phyloP scores from a whole-genome alignment of 2,797 vertebrate genomes.

The Dermochelys coriacea region DNA sequence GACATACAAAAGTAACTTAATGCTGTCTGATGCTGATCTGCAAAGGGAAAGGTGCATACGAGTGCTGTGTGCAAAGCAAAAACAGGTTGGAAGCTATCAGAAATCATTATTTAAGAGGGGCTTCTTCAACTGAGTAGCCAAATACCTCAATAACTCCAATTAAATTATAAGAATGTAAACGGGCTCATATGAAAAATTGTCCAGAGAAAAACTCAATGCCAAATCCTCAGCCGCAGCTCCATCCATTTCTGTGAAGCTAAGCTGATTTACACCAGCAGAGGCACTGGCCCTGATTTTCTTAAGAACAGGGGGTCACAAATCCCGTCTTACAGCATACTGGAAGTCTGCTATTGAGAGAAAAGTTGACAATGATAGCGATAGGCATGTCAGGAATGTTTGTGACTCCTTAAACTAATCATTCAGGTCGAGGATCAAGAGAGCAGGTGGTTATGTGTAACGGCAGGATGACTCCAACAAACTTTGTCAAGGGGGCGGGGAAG shows the following conservation, averaged over 20 bases:
- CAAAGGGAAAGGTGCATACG: neutral
- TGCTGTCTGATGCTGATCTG: neutral
- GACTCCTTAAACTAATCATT: constrained; percentile 67
- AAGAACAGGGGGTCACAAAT: constrained; percentile 44
- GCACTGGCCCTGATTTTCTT: constrained; percentile 28
- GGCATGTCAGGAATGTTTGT: constrained; percentile 67
- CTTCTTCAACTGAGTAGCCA: neutral
- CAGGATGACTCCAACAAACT: constrained; percentile 39
- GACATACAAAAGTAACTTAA: neutral
- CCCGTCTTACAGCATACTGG: constrained; percentile 1
- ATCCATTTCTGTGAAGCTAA: neutral
- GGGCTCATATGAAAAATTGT: neutral
- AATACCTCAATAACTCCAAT: neutral
- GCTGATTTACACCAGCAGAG: constrained; percentile 20
- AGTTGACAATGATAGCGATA: constrained; percentile 64
- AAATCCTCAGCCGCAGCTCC: constrained; percentile 16
- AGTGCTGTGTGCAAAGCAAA: neutral
- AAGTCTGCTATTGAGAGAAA: constrained; percentile 59
- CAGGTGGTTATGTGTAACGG: constrained; percentile 29
- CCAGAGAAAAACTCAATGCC: constrained; percentile 31
- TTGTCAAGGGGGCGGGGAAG: constrained; percentile 32
- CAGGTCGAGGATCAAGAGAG: constrained; percentile 62
- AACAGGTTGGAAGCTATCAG: neutral
- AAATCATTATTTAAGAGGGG: neutral
- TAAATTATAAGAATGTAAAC: neutral